Conservation (phyloP, 2,113 vertebrate genomes). For the Coptodon bakossiorum region DNA sequence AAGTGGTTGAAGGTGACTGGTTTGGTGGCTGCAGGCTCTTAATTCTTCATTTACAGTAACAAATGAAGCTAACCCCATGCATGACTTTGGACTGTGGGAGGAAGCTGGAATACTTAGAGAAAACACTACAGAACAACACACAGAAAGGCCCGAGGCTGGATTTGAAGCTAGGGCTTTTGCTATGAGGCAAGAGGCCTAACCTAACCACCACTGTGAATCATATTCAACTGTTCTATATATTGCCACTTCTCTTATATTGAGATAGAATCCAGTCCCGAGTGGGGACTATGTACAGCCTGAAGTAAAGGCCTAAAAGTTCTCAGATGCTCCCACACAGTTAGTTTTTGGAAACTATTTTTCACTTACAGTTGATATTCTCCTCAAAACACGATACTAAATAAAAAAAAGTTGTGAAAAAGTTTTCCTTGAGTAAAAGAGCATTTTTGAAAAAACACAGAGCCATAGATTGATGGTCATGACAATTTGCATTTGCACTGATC, state of each 20-base stretch:
- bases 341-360: background rate
- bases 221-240: background rate
- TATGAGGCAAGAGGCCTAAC: background rate
- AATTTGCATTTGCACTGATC: background rate
- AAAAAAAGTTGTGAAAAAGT: accelerated
- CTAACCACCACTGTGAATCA: background rate
- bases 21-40: background rate
- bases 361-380: background rate
- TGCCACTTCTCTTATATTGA: background rate
- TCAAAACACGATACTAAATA: background rate
- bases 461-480: background rate
- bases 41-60: background rate
- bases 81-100: background rate
- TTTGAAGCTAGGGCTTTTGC: background rate
- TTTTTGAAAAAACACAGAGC: background rate
- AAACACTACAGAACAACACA: background rate
- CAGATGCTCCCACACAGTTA: background rate
- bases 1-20: background rate
- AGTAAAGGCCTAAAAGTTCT: background rate
- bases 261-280: background rate
- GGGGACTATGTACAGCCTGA: background rate
- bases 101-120: background rate
- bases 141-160: accelerated
- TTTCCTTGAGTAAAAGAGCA: background rate
- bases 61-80: background rate